A percentile compares a stretch with the other conserved stretches of the same genome.
These are phyloP conservation scores for Chromoteleia sp. DNA, from an alignment of 2,888 invertebrate genomes.

Conservation along the genomic window DNA sequence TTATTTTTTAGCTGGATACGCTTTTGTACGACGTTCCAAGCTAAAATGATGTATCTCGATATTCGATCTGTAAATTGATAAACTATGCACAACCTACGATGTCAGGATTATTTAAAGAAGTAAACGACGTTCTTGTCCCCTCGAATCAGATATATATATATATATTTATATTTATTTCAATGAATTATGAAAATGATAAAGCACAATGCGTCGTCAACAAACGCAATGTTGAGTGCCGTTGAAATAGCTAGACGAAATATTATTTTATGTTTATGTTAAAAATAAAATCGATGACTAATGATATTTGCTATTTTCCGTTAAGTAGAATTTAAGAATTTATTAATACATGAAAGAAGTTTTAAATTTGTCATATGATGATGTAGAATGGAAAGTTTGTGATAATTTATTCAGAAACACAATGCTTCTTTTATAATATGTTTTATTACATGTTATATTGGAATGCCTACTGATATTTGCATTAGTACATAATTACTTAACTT, in stretches of 20 bases:
- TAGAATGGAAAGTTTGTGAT: background rate
- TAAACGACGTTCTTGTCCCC: slow-evolving; percentile 36
- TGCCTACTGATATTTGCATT: too few relatives aligned
- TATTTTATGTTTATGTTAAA: slow-evolving; percentile 11
- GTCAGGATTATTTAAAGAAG: slow-evolving; percentile 4
- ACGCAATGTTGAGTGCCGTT: slow-evolving; percentile 7
- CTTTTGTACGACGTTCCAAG: slow-evolving; percentile 15
- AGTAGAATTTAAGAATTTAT: background rate
- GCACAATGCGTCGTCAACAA: slow-evolving; percentile 2
- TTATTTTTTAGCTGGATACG: slow-evolving; percentile 18
- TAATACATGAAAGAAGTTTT: background rate
- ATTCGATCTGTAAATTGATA: slow-evolving; percentile 21
- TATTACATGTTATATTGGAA: too few relatives aligned
- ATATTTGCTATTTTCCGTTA: background rate
- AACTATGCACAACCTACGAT: slow-evolving; percentile 19
- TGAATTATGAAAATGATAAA: slow-evolving; percentile 13
- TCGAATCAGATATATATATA: background rate
- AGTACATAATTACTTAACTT: too few relatives aligned
- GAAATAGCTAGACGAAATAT: slow-evolving; percentile 10
- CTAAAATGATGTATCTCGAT: slow-evolving; percentile 8
- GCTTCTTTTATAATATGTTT: too few relatives aligned
- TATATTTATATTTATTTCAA: slow-evolving; percentile 31
- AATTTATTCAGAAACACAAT: background rate
- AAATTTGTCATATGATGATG: background rate
- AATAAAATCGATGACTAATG: background rate